Evolutionary conservation across 2,797 vertebrate species (phyloP).

Genomic region (Eremophila alpestris): DNA sequence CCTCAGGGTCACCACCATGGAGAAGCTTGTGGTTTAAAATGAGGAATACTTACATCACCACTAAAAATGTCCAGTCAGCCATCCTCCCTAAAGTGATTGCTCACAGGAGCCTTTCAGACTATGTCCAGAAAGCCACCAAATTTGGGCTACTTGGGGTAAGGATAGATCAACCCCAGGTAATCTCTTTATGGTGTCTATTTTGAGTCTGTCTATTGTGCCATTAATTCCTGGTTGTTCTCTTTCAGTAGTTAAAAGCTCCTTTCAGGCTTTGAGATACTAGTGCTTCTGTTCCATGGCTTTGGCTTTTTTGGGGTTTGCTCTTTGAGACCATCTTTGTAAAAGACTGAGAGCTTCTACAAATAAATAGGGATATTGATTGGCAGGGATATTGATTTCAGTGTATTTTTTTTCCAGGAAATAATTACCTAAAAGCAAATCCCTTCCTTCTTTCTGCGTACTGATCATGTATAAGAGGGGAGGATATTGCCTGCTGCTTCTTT

Average conservation of each 20-base stretch:
- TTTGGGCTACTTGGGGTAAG: neutral
- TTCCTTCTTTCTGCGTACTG: neutral
- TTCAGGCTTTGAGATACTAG: neutral
- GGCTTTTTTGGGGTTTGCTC: neutral
- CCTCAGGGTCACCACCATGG: neutral
- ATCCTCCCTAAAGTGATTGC: neutral
- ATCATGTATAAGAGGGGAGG: neutral
- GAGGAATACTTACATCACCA: neutral
- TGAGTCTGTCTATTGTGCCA: neutral
- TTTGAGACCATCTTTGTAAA: neutral
- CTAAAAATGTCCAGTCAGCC: constrained; percentile 17
- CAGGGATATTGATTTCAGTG: neutral
- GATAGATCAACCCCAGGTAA: neutral
- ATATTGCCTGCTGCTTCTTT: neutral
- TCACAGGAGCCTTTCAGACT: neutral
- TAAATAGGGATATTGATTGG: neutral
- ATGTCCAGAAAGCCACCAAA: neutral
- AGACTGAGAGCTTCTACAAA: neutral
- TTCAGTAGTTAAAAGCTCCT: neutral
- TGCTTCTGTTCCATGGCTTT: neutral
- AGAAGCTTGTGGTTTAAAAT: neutral
- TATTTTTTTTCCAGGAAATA: neutral
- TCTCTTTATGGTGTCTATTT: neutral
- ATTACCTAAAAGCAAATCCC: neutral
- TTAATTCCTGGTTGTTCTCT: neutral